Conservation (phyloP, 2,113 vertebrate genomes). For the Xiphias gladius region DNA sequence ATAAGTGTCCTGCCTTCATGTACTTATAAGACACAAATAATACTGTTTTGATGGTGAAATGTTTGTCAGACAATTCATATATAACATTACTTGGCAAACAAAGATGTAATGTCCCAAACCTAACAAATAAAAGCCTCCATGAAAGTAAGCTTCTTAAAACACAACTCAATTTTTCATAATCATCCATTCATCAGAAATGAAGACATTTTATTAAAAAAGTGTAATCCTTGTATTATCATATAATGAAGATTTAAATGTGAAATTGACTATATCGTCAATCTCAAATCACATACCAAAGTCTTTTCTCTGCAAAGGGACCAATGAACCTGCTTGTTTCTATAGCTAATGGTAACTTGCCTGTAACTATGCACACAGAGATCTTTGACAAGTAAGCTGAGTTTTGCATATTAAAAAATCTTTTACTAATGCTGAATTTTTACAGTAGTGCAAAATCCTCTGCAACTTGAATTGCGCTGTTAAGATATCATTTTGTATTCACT, state of each 20-base stretch:
- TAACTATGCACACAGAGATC: neutral
- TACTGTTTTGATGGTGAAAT: too few relatives aligned
- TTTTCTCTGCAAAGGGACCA: neutral
- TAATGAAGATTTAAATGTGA: too few relatives aligned
- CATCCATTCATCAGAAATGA: neutral
- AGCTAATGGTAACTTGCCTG: too few relatives aligned
- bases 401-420: neutral
- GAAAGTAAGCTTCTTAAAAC: too few relatives aligned
- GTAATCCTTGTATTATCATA: neutral
- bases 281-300: neutral
- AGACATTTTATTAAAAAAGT: neutral
- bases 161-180: too few relatives aligned
- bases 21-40: too few relatives aligned
- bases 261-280: too few relatives aligned
- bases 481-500: constrained; percentile 1
- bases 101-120: too few relatives aligned
- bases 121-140: neutral
- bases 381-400: neutral
- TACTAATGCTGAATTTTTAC: neutral
- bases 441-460: neutral
- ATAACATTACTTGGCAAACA: too few relatives aligned
- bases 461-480: neutral
- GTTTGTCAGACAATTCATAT: too few relatives aligned
- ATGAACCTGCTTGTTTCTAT: too few relatives aligned
- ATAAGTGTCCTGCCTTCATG: too few relatives aligned